Evolutionary conservation across 64 coral and sea anemone species (phyloP).

Genomic region (Orbicella faveolata): DNA sequence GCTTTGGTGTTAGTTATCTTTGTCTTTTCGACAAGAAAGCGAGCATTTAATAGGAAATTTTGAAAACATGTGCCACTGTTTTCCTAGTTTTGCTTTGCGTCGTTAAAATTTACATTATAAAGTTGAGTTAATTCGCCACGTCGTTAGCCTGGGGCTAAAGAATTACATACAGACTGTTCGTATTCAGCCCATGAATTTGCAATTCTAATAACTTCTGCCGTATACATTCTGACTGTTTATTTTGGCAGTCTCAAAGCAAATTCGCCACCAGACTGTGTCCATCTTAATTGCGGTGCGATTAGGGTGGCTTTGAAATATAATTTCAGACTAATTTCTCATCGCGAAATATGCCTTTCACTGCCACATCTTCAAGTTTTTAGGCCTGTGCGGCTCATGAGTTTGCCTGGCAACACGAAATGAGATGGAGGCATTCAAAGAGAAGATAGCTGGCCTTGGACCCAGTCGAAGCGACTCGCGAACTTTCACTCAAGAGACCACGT

Average conservation of each 20-base stretch:
- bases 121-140: not conserved
- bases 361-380: not conserved
- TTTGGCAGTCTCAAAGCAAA: not conserved
- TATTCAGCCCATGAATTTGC: conserved; percentile 23
- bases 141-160: not conserved
- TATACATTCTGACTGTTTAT: not conserved
- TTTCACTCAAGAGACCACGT: conserved; percentile 26
- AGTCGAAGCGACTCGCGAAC: conserved; percentile 21
- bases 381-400: not conserved
- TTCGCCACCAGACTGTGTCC: not conserved
- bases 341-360: not conserved
- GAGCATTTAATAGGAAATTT: not conserved
- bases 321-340: not conserved
- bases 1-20: not conserved
- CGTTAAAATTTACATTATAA: not conserved
- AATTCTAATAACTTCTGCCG: conserved; percentile 22
- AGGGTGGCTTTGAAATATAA: not conserved
- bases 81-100: not conserved
- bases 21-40: not conserved
- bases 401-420: not conserved
- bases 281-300: not conserved
- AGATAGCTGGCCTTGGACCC: not conserved
- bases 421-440: conserved; percentile 33
- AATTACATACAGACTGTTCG: not conserved
- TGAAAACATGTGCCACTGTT: not conserved